phyloP scores from a whole-genome alignment of 53 echinoderm and acorn worm species.

The Apostichopus leukothele region DNA sequence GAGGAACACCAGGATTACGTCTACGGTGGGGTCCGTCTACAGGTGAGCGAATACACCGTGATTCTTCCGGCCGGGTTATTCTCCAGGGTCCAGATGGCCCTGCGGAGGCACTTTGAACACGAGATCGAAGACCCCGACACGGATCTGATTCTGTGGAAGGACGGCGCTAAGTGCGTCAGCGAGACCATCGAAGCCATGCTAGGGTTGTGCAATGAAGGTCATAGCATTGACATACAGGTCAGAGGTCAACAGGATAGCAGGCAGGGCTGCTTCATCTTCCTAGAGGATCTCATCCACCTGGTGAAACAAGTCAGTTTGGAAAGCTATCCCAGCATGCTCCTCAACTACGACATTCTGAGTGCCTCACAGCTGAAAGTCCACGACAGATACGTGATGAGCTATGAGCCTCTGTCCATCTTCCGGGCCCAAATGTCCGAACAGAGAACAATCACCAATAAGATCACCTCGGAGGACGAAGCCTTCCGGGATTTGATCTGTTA shows the following conservation, averaged over 20 bases:
- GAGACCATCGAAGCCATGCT: conserved; percentile 89
- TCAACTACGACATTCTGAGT: conserved; percentile 75
- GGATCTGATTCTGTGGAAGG: conserved; percentile 86
- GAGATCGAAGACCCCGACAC: conserved; percentile 88
- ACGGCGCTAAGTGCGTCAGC: conserved; percentile 92
- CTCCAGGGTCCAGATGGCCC: conserved; percentile 82
- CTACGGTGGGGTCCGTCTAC: conserved; percentile 81
- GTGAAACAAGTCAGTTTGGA: conserved; percentile 79
- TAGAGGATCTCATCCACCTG: conserved; percentile 90
- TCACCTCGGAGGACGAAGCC: conserved; percentile 68
- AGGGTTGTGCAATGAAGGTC: conserved; percentile 75
- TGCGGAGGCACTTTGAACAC: conserved; percentile 87
- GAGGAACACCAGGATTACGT: conserved; percentile 80
- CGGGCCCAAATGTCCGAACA: conserved; percentile 67
- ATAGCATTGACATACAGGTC: conserved; percentile 76
- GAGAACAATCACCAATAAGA: conserved; percentile 67
- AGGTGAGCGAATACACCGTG: conserved; percentile 70
- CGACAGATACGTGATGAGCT: conserved; percentile 78
- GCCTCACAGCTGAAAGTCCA: conserved; percentile 75
- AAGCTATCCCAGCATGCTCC: conserved; percentile 81
- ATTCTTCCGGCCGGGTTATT: conserved; percentile 80
- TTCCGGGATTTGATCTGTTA: conserved; percentile 90
- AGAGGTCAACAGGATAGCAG: conserved; percentile 76
- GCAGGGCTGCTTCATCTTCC: conserved; percentile 94
- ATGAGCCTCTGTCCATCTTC: conserved; percentile 75